Evolutionary conservation across 2,113 vertebrate genomes (phyloP), one percentile per base, ranked within the genome.

Genomic region (Aegithalos caudatus): DNA sequence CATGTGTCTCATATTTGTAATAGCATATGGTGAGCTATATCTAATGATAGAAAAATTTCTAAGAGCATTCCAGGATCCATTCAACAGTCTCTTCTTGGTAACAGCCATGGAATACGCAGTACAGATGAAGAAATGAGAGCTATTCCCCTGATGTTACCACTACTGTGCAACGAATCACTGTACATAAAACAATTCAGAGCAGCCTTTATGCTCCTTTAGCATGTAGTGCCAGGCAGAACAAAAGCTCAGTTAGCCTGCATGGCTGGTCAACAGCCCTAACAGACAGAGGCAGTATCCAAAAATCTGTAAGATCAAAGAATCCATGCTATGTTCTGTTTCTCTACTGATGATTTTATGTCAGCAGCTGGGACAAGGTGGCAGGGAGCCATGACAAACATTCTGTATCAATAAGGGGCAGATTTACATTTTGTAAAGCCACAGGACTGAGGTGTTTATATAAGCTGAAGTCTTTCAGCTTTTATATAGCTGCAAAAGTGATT

Each of bases 311-410:
- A 54, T 67, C 57, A 88, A 92, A 66, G 69, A 74, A 81, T 61
- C 28, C 22, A 78, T 78, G 50, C 40, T 58, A 69, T 38, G 50
- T 72, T 92, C 73, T 79, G 20, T 45, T 95, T 91, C 81, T 38
- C 37, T 92, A 45, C 53, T 38, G 77, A 64, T 65, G 29, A 37
- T 86, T 69, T 91, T 69, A 38, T 42, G 74, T 89, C 71, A 94
- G 51, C 57, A 54, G 31, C 16, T 89, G 53, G 74, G 66, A 85
- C 44, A 87, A 85, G 17, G 58, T 88, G 81, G 86, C 84, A 87
- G 74, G n/a, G 33, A 91, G 78, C 78, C 90, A 93, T 56, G 42
- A 77, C 53, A 93, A 96, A 87, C 40, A 87, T 69, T 85, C 70
- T 9, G 4, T 72, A 25, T 60, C 88, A 87, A 69, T 89, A 95